These are phyloP conservation scores for Papilio demoleus DNA, from an alignment of 2,888 invertebrate genomes.

Conservation along the genomic window DNA sequence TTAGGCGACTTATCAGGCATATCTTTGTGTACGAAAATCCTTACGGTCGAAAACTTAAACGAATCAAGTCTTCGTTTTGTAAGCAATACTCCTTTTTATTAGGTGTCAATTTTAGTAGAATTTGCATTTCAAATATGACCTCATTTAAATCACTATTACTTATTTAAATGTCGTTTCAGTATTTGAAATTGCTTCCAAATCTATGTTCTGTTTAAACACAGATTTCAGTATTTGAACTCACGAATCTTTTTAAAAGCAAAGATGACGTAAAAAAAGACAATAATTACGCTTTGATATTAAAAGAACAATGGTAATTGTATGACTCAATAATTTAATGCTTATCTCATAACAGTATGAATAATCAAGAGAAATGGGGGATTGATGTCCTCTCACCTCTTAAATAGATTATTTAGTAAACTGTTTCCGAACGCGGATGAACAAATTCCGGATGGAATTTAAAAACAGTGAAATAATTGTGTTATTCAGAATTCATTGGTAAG, in stretches of 20 bases:
- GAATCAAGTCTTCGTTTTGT: too few relatives aligned
- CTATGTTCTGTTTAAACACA: too few relatives aligned
- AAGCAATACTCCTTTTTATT: too few relatives aligned
- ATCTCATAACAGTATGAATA: background rate
- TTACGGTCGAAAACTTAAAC: too few relatives aligned
- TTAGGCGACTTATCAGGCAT: too few relatives aligned
- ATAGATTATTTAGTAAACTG: background rate
- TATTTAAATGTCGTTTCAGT: too few relatives aligned
- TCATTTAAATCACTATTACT: too few relatives aligned
- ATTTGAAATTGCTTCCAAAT: too few relatives aligned
- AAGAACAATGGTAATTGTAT: conserved; percentile 1
- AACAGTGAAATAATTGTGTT: background rate
- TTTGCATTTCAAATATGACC: too few relatives aligned
- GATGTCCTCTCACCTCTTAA: background rate
- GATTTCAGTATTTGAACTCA: background rate
- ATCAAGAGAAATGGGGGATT: conserved; percentile 1
- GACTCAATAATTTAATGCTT: background rate
- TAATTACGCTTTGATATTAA: conserved; percentile 8
- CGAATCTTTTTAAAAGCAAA: background rate
- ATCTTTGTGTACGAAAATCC: too few relatives aligned
- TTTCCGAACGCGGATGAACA: background rate
- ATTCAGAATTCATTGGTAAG: background rate
- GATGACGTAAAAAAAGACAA: conserved; percentile 13
- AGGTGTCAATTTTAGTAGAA: too few relatives aligned
- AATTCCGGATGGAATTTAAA: background rate